Base-by-base conservation (phyloP, 2,113 vertebrate species). In the Hydrolagus affinis region DNA sequence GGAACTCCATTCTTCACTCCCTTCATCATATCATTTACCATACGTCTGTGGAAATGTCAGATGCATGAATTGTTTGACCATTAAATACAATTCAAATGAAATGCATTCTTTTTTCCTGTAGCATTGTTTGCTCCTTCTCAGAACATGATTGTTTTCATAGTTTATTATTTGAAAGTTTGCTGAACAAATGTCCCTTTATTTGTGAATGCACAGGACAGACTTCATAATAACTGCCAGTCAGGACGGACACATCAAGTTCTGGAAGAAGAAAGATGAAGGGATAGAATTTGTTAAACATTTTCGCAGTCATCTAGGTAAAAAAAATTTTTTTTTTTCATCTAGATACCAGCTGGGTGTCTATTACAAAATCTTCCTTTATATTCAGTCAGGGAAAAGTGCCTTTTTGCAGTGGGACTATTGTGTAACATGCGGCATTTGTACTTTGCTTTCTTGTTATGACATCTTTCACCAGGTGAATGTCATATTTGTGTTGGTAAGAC, bases 251-350 rank as follows among this genome's bases (percentile, higher is more conserved):
- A 93, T 99, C 71, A 99, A 99, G 87, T 99, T 99, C 89, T 99
- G 98, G 98, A 99, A 99, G 92, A 95, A 95, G 89, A 99, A 96
- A 87, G 95, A 98, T 30, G 94, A 96, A 86, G 97, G 97, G 69
- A 97, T 99, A 85, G 98, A 99, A 90, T 99, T 99, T 92, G 98
- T 99, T 86, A 99, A 99, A 91, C 98, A 99, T 89, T 99, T 99
- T 85, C 94, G 97, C 85, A 96, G 97, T 90, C 96, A 99, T 80
- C 89, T 99, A 0, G 93, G 98, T 99, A 89, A 88, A 25, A 68
- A 11, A 11, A 17, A 59, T 11, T 0, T 59, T 28, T 80, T 28
- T 80, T 44, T 21, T 80, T 19, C 56, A 44, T 44, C 44, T 44
- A 44, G 44, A 44, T 44, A 44, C 44, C 6, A 44, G 44, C 44